phyloP scores from a whole-genome alignment of 1,140 invertebrate species.

The Varroa destructor region DNA sequence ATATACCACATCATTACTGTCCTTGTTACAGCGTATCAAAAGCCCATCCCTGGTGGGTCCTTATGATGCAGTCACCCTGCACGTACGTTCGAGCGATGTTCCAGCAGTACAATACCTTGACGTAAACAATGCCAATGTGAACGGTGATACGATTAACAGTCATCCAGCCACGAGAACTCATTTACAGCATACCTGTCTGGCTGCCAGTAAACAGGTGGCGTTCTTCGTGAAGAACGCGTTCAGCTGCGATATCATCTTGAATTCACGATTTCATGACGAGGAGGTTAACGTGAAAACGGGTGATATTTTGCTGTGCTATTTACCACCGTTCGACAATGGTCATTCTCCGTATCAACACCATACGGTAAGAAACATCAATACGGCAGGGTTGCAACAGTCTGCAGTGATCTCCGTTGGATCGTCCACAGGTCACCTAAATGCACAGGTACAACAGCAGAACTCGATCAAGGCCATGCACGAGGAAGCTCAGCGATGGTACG shows the following conservation, averaged over 20 bases:
- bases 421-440: neutral
- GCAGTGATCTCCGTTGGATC: no score
- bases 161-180: neutral
- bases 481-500: constrained; percentile 21
- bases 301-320: constrained; percentile 41
- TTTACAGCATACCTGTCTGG: constrained; percentile 2
- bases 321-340: constrained; percentile 41
- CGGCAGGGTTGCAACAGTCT: neutral
- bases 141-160: neutral
- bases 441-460: constrained; percentile 12
- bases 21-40: constrained; percentile 39
- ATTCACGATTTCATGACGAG: constrained; percentile 41
- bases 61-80: constrained; percentile 42
- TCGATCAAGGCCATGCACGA: constrained; percentile 26
- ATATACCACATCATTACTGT: no score
- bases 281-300: constrained; percentile 40
- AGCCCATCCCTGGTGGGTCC: constrained; percentile 40
- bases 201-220: constrained; percentile 32
- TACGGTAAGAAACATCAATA: neutral
- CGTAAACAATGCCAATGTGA: no score
- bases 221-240: constrained; percentile 43
- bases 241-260: constrained; percentile 42
- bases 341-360: constrained; percentile 30
- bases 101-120: no score
- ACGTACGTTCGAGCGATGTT: constrained; percentile 40